A percentile compares a stretch with the other conserved stretches of the same genome.
These are phyloP conservation scores for Mormyrus proboscirostris DNA, from an alignment of 2,797 vertebrate genomes.

Conservation along the genomic window DNA sequence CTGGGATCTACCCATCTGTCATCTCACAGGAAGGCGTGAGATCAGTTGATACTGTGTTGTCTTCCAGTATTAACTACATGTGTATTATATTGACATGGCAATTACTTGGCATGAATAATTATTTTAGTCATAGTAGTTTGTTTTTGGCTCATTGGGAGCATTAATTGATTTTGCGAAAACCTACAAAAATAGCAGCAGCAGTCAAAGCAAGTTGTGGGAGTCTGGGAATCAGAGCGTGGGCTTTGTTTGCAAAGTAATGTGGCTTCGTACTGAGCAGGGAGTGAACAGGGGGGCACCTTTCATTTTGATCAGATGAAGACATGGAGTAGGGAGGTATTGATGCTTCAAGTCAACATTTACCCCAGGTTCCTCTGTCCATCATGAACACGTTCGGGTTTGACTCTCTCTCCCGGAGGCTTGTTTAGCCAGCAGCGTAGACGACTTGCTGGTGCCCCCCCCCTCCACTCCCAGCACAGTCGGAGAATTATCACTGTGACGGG, in stretches of 20 bases:
- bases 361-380: background rate
- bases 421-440: background rate
- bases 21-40: background rate
- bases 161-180: background rate
- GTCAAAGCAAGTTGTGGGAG: background rate
- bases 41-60: background rate
- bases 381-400: background rate
- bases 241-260: background rate
- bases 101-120: background rate
- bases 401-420: background rate
- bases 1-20: background rate
- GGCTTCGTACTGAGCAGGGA: background rate
- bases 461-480: background rate
- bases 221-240: background rate
- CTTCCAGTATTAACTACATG: background rate
- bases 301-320: background rate
- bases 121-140: background rate
- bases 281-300: background rate
- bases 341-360: background rate
- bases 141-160: background rate
- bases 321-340: background rate
- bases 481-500: background rate
- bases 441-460: too few species aligned
- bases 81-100: background rate
- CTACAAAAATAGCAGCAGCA: background rate